Conservation (phyloP, 30 jellyfish, hydroid and myxozoan species). For the Cassiopea xamachana region DNA sequence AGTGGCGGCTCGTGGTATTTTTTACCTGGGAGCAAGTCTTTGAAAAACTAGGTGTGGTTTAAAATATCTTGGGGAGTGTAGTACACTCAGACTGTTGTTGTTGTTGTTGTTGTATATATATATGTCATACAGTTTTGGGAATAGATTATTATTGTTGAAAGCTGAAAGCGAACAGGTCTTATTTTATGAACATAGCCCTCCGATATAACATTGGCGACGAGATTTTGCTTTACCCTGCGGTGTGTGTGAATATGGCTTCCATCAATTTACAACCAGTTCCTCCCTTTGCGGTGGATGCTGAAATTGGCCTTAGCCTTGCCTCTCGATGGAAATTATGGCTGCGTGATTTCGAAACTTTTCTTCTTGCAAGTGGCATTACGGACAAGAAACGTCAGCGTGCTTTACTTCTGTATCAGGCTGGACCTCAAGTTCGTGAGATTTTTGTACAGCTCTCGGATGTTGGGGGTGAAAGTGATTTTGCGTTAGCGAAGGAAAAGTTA, state of each 20-base stretch:
- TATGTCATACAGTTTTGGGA: background rate
- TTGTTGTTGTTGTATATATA: background rate
- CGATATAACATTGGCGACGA: too few species aligned
- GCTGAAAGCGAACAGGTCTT: background rate
- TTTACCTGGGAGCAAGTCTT: too few species aligned
- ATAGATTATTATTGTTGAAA: too few species aligned
- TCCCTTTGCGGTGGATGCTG: conserved; percentile 37
- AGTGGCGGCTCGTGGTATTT: too few species aligned
- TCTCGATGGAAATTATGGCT: too few species aligned
- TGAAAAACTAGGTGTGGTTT: too few species aligned
- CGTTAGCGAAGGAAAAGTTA: conserved; percentile 8
- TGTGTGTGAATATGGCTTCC: too few species aligned
- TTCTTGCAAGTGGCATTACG: conserved; percentile 39
- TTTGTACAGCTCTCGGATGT: conserved; percentile 6
- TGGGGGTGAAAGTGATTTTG: conserved; percentile 28
- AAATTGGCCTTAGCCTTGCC: conserved; percentile 47
- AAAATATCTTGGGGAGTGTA: too few species aligned
- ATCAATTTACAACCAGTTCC: too few species aligned
- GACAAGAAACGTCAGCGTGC: conserved; percentile 50
- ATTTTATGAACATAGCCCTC: background rate
- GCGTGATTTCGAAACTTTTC: conserved; percentile 45
- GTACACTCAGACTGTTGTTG: background rate
- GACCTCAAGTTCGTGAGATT: conserved; percentile 48
- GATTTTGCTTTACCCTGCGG: too few species aligned
- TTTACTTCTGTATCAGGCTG: conserved; percentile 46